Evolutionary conservation across 2,113 vertebrate genomes (phyloP).

Genomic region (Halcyon malimbica): DNA sequence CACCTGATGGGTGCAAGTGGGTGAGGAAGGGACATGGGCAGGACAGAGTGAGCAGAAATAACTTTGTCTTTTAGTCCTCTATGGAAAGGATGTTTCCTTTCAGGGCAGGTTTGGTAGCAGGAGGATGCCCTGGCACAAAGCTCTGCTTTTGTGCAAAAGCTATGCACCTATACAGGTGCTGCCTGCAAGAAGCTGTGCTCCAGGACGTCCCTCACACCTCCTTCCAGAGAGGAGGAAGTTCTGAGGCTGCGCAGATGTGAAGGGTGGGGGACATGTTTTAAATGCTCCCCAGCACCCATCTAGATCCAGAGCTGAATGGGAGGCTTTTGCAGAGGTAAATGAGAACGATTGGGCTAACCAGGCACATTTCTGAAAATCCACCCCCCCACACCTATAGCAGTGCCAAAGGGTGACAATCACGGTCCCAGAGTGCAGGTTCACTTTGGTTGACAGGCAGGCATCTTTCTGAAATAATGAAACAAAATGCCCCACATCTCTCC

Average conservation of each 20-base stretch:
- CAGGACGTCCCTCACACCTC: neutral
- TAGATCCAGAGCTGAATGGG: neutral
- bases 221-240: neutral
- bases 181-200: neutral
- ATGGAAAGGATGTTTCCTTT: neutral
- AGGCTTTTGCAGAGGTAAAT: neutral
- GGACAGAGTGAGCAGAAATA: neutral
- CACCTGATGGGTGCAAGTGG: fast-evolving
- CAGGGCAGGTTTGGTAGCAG: neutral
- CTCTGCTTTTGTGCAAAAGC: neutral
- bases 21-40: neutral
- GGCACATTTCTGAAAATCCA: neutral
- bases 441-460: fast-evolving
- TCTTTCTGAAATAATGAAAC: neutral
- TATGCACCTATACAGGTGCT: neutral
- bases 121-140: neutral
- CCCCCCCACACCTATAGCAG: no score
- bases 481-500: neutral
- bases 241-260: neutral
- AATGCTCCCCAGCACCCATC: neutral
- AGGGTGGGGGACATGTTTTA: fast-evolving
- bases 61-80: neutral
- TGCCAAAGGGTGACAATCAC: fast-evolving
- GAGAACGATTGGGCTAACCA: neutral
- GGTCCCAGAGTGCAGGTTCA: fast-evolving